Evolutionary conservation across 2,888 invertebrate genomes (phyloP).

Genomic region (Eilema caniola): DNA sequence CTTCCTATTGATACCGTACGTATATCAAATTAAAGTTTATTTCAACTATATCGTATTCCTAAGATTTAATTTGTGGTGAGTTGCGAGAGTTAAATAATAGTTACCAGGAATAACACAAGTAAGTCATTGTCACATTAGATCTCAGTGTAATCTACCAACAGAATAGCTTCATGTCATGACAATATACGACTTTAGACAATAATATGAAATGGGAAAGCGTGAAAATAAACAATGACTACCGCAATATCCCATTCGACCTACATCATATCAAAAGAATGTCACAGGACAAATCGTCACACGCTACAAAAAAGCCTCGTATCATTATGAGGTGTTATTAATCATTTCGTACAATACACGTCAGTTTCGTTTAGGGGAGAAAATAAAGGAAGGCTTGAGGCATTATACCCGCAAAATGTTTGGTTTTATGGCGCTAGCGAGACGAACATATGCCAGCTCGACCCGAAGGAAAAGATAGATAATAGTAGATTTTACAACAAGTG

Average conservation of each 20-base stretch:
- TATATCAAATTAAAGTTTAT: too few species aligned
- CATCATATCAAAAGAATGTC: slow-evolving; percentile 74
- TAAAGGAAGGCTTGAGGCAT: slow-evolving; percentile 77
- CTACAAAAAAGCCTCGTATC: slow-evolving; percentile 75
- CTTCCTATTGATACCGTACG: too few species aligned
- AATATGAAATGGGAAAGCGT: slow-evolving; percentile 14
- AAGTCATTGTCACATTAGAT: too few species aligned
- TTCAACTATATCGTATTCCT: too few species aligned
- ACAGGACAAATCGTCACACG: slow-evolving; percentile 59
- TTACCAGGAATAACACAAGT: not conserved
- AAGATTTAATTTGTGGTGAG: not conserved
- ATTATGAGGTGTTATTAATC: slow-evolving; percentile 80
- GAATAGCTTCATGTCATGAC: not conserved
- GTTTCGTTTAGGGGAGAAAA: slow-evolving; percentile 65
- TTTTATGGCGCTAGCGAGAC: slow-evolving; percentile 60
- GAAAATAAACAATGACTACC: slow-evolving; percentile 24
- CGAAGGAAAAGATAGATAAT: slow-evolving; percentile 31
- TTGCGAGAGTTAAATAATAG: not conserved
- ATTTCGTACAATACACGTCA: slow-evolving; percentile 81
- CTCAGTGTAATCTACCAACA: not conserved
- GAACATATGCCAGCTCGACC: slow-evolving; percentile 36
- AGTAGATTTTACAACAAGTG: too few species aligned
- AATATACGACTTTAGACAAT: not conserved
- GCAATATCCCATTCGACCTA: slow-evolving; percentile 67
- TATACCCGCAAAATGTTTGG: slow-evolving; percentile 71